Conservation (phyloP, 2,888 invertebrate species). For the Chloroclystis v-ata region DNA sequence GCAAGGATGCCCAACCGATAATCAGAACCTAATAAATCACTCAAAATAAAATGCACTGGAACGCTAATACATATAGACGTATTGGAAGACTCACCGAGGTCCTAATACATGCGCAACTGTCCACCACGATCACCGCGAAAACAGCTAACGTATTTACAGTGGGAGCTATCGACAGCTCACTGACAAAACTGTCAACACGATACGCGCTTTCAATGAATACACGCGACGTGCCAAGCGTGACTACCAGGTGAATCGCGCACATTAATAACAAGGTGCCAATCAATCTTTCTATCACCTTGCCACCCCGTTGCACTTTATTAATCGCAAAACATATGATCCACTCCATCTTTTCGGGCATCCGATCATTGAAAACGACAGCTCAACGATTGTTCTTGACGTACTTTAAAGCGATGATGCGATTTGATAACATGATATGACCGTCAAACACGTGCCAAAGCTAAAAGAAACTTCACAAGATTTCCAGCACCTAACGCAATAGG, state of each 20-base stretch:
- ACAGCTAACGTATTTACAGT: constrained; percentile 6
- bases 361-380: constrained; percentile 36
- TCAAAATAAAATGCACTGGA: constrained; percentile 20
- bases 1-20: constrained; percentile 28
- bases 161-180: constrained; percentile 19
- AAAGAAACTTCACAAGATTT: constrained; percentile 8
- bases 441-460: constrained; percentile 14
- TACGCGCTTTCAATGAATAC: constrained; percentile 50
- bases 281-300: constrained; percentile 55
- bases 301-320: constrained; percentile 52
- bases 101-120: constrained; percentile 7
- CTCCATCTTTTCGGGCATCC: constrained; percentile 39
- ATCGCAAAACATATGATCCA: constrained; percentile 39
- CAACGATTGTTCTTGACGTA: constrained; percentile 35
- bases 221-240: constrained; percentile 51
- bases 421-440: constrained; percentile 7
- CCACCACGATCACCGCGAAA: constrained; percentile 7
- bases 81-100: constrained; percentile 25
- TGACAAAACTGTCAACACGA: constrained; percentile 39
- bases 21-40: constrained; percentile 32
- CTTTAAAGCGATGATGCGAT: constrained; percentile 23
- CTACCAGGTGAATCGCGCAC: constrained; percentile 50
- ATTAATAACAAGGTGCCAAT: constrained; percentile 56
- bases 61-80: constrained; percentile 24
- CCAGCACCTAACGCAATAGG: neutral